A percentile compares a stretch with the other conserved stretches of the same genome.
Evolutionary conservation across 2,797 vertebrate species (phyloP).

Genomic region (Otolemur crassicaudatus): DNA sequence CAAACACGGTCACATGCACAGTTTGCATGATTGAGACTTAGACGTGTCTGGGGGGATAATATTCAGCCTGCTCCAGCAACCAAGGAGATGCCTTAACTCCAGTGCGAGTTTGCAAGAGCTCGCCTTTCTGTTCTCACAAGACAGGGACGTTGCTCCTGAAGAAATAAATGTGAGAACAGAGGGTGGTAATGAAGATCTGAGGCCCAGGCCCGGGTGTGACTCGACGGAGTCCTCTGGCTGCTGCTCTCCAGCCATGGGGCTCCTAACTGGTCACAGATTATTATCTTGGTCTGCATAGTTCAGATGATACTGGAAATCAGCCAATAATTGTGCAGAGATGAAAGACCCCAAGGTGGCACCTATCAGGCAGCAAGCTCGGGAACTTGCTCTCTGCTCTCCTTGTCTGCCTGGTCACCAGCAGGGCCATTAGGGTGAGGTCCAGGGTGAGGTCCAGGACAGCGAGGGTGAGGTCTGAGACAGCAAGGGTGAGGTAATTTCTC

Average conservation of each 20-base stretch:
- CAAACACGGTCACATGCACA: neutral
- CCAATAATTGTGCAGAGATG: neutral
- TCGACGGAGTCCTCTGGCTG: fast-evolving
- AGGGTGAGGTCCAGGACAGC: too few relatives aligned
- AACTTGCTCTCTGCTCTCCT: fast-evolving
- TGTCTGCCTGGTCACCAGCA: fast-evolving
- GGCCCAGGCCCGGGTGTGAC: neutral
- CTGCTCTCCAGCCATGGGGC: neutral
- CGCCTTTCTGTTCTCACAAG: neutral
- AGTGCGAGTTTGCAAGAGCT: fast-evolving
- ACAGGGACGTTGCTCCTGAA: neutral
- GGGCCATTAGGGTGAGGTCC: fast-evolving
- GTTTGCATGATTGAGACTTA: too few relatives aligned
- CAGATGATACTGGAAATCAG: neutral
- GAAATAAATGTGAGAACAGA: neutral
- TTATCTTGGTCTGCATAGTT: neutral
- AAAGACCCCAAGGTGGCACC: too few relatives aligned
- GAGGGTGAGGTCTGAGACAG: fast-evolving
- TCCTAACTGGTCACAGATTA: too few relatives aligned
- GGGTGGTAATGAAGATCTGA: neutral
- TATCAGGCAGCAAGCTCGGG: fast-evolving
- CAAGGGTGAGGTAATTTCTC: neutral
- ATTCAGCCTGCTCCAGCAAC: too few relatives aligned
- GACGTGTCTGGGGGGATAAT: neutral
- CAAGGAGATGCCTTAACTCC: neutral